Base-by-base conservation (phyloP, 2,888 invertebrate genomes). In the Malthinus flaveolus region DNA sequence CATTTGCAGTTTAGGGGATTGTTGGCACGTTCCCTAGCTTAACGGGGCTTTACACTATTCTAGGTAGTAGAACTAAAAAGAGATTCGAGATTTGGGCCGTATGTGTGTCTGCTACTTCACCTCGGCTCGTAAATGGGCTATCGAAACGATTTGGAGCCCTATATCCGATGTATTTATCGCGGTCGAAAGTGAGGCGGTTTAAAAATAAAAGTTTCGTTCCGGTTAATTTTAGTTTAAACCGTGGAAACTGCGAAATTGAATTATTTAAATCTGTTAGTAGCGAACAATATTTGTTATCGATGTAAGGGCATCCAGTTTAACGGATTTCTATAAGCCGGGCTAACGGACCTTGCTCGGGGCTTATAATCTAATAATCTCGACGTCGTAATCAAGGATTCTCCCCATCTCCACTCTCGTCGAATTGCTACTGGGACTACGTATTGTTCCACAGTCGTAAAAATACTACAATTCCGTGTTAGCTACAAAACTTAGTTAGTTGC, bases 331-430 rank as follows among this genome's bases (percentile, higher is more conserved):
- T 60, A 56, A 60, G 56, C 53, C 52, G 49, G 60, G 60, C 56
- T 56, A 61, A 61, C 61, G 59, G 62, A 64, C 63, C 62, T 62
- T 62, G 56, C 62, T 61, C 58, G 64, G 66, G 71, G 72, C 72
- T 68, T 67, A 71, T 73, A 74, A 74, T 73, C 73, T 72, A 73
- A 74, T 74, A 74, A 74, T 73, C 69, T 71, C 72, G 69, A 68
- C 68, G 67, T 68, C 70, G 73, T 74, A 73, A 74, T 74, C 73
- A 74, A 71, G 70, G 67, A 71, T 65, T 71, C 68, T 62, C 64
- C 64, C 66, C 62, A 63, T 57, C 68, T 63, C 65, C 61, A 60
- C 61, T 64, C 61, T 62, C 64, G 57, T 64, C 61, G 61, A 61
- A 61, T 62, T 61, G 59, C 69, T 66, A 57, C 64, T 62, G 61